A percentile compares a stretch with the other conserved stretches of the same genome.
Conservation (phyloP, 2,113 vertebrate genomes). For the Trachemys scripta region DNA sequence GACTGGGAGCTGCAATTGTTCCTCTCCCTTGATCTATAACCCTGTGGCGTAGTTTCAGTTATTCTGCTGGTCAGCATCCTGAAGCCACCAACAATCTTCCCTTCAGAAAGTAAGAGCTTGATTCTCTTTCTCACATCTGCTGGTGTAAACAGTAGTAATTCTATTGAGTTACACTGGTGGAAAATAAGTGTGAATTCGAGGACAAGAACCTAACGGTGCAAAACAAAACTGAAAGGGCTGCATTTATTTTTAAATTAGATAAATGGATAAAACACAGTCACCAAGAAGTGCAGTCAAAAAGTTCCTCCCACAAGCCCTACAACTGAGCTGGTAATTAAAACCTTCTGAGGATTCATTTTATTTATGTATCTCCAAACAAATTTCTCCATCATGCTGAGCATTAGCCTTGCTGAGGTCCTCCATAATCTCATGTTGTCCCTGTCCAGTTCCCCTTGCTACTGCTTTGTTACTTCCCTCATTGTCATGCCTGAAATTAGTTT, state of each 20-base stretch:
- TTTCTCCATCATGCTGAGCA: not conserved
- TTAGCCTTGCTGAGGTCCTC: not conserved
- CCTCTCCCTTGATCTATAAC: not conserved
- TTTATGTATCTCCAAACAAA: not conserved
- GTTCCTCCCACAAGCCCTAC: not conserved
- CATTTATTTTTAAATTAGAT: not conserved
- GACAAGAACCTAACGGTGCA: not conserved
- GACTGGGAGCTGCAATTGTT: not conserved
- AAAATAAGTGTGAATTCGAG: not conserved
- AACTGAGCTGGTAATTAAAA: not conserved
- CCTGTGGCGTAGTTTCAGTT: not conserved
- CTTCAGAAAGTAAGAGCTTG: not conserved
- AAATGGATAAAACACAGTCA: not conserved
- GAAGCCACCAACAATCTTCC: not conserved
- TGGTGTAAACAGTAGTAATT: not conserved
- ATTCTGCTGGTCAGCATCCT: not conserved
- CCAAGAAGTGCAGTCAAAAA: not conserved
- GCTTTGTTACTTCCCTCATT: not conserved
- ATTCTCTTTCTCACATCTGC: not conserved
- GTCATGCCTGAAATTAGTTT: not conserved
- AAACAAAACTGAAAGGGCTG: not conserved
- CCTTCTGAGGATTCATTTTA: not conserved
- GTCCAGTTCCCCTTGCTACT: no score
- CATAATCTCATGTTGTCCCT: not conserved
- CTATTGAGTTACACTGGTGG: not conserved